phyloP scores from a whole-genome alignment of 2,113 vertebrate genomes.

The Cygnus buccinator region DNA sequence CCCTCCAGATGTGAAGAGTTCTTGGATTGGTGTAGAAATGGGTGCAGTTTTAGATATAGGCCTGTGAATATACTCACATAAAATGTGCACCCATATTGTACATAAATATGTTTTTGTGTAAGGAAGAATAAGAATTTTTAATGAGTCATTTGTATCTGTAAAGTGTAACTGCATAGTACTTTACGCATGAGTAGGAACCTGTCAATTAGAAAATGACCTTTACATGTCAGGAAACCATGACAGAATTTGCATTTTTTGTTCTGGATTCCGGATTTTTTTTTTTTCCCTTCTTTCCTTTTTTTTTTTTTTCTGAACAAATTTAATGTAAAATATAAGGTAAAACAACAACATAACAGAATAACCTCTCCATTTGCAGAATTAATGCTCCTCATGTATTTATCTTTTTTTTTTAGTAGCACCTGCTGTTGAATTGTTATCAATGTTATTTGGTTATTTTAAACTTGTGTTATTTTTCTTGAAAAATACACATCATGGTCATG shows the following conservation, averaged over 20 bases:
- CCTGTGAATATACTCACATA: not conserved
- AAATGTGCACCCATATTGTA: not conserved
- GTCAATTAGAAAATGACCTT: not conserved
- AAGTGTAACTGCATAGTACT: not conserved
- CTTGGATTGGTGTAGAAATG: not conserved
- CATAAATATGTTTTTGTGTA: not conserved
- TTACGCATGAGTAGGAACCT: not conserved
- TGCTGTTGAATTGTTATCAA: not conserved
- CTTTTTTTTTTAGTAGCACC: not conserved
- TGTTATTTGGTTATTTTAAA: not conserved
- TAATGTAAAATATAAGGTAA: not conserved
- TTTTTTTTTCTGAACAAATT: not conserved
- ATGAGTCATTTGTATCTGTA: not conserved
- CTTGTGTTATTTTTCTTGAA: not conserved
- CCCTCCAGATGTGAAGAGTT: not conserved
- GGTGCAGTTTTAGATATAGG: not conserved
- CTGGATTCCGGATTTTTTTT: not conserved
- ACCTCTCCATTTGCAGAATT: not conserved
- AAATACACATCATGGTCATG: not conserved
- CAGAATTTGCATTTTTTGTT: not conserved
- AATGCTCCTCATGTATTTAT: not conserved
- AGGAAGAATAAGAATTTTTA: not conserved
- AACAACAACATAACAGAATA: not conserved
- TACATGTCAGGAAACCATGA: not conserved
- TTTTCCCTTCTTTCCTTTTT: not conserved